phyloP scores from a whole-genome alignment of 2,113 vertebrate species.

The Bostrychus sinensis region DNA sequence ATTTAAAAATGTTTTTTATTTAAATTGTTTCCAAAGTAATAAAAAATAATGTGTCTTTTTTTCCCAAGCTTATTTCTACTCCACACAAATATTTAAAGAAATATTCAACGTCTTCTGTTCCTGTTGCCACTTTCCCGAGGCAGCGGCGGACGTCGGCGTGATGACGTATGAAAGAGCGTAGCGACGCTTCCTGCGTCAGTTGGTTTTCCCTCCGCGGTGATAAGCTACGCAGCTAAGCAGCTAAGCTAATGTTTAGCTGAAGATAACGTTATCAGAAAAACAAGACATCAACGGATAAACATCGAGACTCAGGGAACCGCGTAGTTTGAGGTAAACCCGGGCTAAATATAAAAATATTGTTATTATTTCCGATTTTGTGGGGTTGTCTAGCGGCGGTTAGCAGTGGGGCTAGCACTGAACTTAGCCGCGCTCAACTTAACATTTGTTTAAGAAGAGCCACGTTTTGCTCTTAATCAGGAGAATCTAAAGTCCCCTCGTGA shows the following conservation, averaged over 20 bases:
- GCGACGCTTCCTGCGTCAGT: not conserved
- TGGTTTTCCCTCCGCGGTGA: slow-evolving; percentile 71
- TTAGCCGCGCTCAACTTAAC: slow-evolving; percentile 14
- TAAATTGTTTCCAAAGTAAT: too few species aligned
- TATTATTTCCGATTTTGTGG: not conserved
- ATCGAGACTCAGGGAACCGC: not conserved
- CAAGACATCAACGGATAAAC: not conserved
- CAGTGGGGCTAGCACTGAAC: slow-evolving; percentile 41
- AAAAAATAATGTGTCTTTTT: too few species aligned
- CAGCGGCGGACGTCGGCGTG: not conserved
- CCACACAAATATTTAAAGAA: too few species aligned
- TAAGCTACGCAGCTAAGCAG: slow-evolving; percentile 29
- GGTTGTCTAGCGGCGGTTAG: slow-evolving; percentile 22
- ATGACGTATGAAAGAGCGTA: slow-evolving; percentile 40
- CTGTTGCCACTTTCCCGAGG: too few species aligned
- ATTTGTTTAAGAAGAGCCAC: too few species aligned
- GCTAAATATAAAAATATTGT: not conserved
- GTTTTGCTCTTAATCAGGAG: too few species aligned
- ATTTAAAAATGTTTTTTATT: too few species aligned
- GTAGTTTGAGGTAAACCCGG: not conserved
- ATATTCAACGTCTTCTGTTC: too few species aligned
- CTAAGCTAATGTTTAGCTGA: slow-evolving; percentile 14
- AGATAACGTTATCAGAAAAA: not conserved
- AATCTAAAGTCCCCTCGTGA: too few species aligned
- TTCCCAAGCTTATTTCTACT: too few species aligned